Percentiles rank a stretch among this genome's conserved stretches.
Evolutionary conservation across 2,113 vertebrate genomes (phyloP).

Genomic region (Ceyx melanurus): DNA sequence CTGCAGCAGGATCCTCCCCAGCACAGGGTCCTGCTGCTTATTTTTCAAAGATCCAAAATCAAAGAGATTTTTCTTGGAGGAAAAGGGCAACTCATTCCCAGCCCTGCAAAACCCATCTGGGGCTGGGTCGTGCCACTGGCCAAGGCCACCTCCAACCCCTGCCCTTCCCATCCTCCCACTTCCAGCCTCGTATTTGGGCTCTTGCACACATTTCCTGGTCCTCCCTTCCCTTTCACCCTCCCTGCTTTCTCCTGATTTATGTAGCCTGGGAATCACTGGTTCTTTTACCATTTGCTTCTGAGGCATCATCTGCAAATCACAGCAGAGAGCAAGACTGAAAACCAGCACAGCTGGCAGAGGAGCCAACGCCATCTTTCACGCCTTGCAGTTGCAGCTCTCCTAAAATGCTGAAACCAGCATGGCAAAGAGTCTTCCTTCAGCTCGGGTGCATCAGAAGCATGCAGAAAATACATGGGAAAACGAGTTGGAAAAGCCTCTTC

Average conservation of each 20-base stretch:
- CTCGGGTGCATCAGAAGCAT: rapidly evolving
- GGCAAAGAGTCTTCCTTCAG: not conserved
- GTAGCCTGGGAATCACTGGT: not conserved
- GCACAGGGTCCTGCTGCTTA: not conserved
- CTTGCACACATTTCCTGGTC: rapidly evolving
- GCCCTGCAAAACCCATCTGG: not conserved
- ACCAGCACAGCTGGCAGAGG: not conserved
- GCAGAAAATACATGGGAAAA: not conserved
- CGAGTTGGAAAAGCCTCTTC: not conserved
- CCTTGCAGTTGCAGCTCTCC: not conserved
- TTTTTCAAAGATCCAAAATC: not conserved
- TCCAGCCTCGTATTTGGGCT: not conserved
- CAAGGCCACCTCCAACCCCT: not conserved
- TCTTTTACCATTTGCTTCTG: not conserved
- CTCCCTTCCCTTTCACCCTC: not conserved
- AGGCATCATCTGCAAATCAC: not conserved
- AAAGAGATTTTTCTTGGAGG: not conserved
- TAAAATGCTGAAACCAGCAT: rapidly evolving
- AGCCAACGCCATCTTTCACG: rapidly evolving
- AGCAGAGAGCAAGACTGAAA: not conserved
- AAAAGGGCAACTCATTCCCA: not conserved
- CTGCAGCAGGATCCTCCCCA: not conserved
- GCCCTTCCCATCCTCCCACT: not conserved
- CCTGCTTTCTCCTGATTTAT: not conserved
- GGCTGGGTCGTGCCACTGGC: not conserved